Percentiles rank a stretch among this genome's conserved stretches.
phyloP scores from a whole-genome alignment of 2,113 vertebrate genomes.

The Pholis gunnellus region DNA sequence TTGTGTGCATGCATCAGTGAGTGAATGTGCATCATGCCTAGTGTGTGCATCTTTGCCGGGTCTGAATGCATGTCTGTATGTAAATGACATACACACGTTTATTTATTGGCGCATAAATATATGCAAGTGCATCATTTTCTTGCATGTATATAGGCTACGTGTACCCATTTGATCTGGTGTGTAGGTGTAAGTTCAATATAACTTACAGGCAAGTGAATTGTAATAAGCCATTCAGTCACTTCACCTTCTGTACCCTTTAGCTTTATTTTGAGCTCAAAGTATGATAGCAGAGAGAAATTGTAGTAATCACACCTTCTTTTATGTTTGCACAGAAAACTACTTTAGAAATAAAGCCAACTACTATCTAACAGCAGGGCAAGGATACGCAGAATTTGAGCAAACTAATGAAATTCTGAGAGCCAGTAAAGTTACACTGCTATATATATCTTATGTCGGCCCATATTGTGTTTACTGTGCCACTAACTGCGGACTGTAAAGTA shows the following conservation, averaged over 20 bases:
- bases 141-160: background rate
- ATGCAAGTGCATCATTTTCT: constrained; percentile 3
- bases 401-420: no score
- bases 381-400: background rate
- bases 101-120: constrained; percentile 20
- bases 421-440: no score
- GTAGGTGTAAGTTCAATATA: constrained; percentile 3
- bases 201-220: constrained; percentile 2
- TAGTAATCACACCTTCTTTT: background rate
- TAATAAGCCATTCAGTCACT: constrained; percentile 12
- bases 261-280: constrained; percentile 26
- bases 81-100: constrained; percentile 10
- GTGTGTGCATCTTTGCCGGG: background rate
- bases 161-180: background rate
- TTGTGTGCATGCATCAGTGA: constrained; percentile 9
- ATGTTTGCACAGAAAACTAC: constrained; percentile 15
- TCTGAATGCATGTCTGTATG: constrained; percentile 18
- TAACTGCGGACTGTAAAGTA: background rate
- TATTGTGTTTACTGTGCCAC: background rate
- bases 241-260: background rate
- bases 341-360: background rate
- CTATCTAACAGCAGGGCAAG: background rate
- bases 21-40: constrained; percentile 1
- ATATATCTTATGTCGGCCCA: background rate
- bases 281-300: constrained; percentile 13